Conservation (phyloP, 2,888 invertebrate genomes). For the Agrypnus murinus region DNA sequence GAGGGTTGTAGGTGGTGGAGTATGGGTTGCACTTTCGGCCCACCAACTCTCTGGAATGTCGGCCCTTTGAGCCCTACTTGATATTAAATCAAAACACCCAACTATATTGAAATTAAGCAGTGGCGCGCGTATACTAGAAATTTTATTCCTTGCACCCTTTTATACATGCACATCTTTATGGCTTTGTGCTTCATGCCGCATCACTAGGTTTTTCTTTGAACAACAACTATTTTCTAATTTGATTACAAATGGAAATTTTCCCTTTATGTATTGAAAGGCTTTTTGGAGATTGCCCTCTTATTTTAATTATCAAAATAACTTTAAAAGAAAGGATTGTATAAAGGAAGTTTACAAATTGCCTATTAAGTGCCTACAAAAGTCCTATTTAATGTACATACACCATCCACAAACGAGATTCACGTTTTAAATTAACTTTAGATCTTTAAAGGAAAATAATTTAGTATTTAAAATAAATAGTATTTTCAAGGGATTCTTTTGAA, state of each 20-base stretch:
- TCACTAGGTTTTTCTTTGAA: slow-evolving; percentile 31
- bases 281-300: not conserved
- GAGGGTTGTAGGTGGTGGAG: slow-evolving; percentile 29
- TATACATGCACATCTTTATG: slow-evolving; percentile 24
- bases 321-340: too few relatives aligned
- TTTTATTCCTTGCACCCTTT: slow-evolving; percentile 29
- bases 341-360: too few relatives aligned
- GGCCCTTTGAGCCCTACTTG: slow-evolving; percentile 56
- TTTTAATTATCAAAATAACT: too few relatives aligned
- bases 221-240: slow-evolving; percentile 24
- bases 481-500: too few relatives aligned
- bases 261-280: not conserved
- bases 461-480: too few relatives aligned
- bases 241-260: slow-evolving; percentile 16
- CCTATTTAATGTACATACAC: too few relatives aligned
- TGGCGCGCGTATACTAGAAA: slow-evolving; percentile 36
- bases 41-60: slow-evolving; percentile 55
- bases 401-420: too few relatives aligned
- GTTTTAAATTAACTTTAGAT: too few relatives aligned
- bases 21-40: slow-evolving; percentile 47
- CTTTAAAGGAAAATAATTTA: too few relatives aligned
- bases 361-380: too few relatives aligned
- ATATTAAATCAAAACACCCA: slow-evolving; percentile 59
- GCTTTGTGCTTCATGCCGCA: slow-evolving; percentile 25
- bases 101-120: slow-evolving; percentile 57